phyloP scores from a whole-genome alignment of 2,113 vertebrate species.

The Notothenia coriiceps region DNA sequence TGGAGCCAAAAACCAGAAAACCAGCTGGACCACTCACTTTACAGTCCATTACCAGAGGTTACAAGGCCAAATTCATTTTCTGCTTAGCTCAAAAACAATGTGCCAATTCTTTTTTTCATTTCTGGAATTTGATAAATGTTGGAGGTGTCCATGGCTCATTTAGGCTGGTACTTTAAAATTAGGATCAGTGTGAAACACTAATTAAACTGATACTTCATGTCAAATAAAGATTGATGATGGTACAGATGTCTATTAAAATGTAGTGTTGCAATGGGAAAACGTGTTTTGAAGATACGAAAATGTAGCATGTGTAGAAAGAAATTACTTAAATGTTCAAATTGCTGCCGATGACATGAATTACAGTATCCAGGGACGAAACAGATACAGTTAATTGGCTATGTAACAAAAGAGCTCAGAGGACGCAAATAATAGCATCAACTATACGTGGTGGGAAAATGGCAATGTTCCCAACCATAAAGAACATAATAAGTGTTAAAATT shows the following conservation, averaged over 20 bases:
- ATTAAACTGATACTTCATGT: conserved; percentile 42
- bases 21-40: conserved; percentile 51
- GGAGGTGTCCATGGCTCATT: conserved; percentile 39
- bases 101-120: conserved; percentile 33
- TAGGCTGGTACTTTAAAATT: conserved; percentile 24
- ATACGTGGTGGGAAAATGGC: not conserved
- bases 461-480: not conserved
- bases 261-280: not conserved
- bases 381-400: not conserved
- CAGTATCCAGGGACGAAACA: not conserved
- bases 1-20: conserved; percentile 54
- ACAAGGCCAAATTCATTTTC: conserved; percentile 56
- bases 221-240: conserved; percentile 35
- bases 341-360: not conserved
- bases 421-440: conserved; percentile 20
- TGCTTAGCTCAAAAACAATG: conserved; percentile 41
- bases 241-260: not conserved
- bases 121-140: conserved; percentile 34
- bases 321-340: not conserved
- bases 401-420: conserved; percentile 18
- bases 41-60: conserved; percentile 58
- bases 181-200: conserved; percentile 29
- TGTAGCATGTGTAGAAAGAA: not conserved
- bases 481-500: conserved; percentile 1
- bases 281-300: conserved; percentile 22